Evolutionary conservation across 2,797 vertebrate species (phyloP).

Genomic region (Mionectes olivaceus): DNA sequence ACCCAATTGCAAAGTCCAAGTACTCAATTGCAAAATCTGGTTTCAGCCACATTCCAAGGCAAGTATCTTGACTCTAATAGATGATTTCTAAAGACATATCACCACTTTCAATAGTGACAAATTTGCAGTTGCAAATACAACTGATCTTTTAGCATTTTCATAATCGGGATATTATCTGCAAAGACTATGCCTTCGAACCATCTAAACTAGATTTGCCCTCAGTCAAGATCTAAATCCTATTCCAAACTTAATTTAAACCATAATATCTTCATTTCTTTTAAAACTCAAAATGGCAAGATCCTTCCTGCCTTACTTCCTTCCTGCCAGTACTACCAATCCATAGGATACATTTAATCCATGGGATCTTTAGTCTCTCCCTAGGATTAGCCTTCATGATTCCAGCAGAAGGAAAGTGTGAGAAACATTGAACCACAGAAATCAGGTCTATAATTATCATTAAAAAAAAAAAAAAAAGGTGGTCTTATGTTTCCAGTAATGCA

Average conservation of each 20-base stretch:
- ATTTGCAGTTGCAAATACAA: neutral
- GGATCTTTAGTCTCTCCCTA: neutral
- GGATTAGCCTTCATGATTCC: neutral
- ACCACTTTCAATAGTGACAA: neutral
- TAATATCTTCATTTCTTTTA: neutral
- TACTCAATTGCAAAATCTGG: neutral
- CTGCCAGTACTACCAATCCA: neutral
- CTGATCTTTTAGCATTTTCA: neutral
- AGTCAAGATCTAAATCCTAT: neutral
- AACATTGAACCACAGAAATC: neutral
- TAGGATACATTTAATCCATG: neutral
- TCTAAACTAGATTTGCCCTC: neutral
- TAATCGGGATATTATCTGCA: neutral
- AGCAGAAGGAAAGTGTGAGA: conserved; percentile 16
- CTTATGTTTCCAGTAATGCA: neutral
- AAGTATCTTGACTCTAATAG: neutral
- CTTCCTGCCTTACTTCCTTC: neutral
- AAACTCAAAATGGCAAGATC: neutral
- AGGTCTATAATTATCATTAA: neutral
- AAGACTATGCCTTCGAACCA: neutral
- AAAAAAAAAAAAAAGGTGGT: neutral
- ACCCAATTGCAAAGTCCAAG: neutral
- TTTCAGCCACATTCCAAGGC: neutral
- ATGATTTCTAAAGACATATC: neutral
- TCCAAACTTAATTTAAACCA: neutral